A percentile compares a stretch with the other conserved stretches of the same genome.
Evolutionary conservation across 1,140 invertebrate species (phyloP).

Genomic region (Neomicropteryx cornuta): DNA sequence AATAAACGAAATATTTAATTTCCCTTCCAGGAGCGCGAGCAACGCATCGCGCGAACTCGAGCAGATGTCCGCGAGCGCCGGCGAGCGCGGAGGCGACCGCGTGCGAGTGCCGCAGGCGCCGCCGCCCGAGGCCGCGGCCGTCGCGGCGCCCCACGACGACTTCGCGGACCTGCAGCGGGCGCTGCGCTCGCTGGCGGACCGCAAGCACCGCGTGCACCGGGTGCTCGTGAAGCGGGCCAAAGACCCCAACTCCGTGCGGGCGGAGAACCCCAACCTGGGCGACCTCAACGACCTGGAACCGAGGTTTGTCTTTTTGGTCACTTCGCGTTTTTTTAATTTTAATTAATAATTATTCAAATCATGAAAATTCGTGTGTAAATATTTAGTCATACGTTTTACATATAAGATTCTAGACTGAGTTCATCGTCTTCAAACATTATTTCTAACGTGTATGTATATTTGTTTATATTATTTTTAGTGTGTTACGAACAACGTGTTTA

Average conservation of each 20-base stretch:
- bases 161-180: constrained; percentile 34
- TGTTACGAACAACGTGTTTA: too few species aligned
- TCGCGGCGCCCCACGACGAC: constrained; percentile 19
- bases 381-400: too few species aligned
- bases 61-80: constrained; percentile 29
- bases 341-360: too few species aligned
- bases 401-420: too few species aligned
- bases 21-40: constrained; percentile 23
- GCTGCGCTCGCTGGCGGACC: constrained; percentile 25
- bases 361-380: constrained; percentile 1
- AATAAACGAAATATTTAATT: too few species aligned
- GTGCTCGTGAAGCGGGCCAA: constrained; percentile 43
- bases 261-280: constrained; percentile 51
- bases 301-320: constrained; percentile 43
- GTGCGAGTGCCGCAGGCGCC: constrained; percentile 22
- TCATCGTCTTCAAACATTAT: too few species aligned
- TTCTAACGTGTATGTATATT: too few species aligned
- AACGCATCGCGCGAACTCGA: constrained; percentile 30
- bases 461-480: too few species aligned
- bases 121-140: constrained; percentile 10
- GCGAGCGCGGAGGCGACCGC: constrained; percentile 19
- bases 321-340: too few species aligned
- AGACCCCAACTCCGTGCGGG: constrained; percentile 33
- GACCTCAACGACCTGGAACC: constrained; percentile 47
- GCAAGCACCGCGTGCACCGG: constrained; percentile 29